Percentiles rank a stretch among this genome's conserved stretches.
phyloP scores from a whole-genome alignment of 2,113 vertebrate species.

The Notothenia rossii region DNA sequence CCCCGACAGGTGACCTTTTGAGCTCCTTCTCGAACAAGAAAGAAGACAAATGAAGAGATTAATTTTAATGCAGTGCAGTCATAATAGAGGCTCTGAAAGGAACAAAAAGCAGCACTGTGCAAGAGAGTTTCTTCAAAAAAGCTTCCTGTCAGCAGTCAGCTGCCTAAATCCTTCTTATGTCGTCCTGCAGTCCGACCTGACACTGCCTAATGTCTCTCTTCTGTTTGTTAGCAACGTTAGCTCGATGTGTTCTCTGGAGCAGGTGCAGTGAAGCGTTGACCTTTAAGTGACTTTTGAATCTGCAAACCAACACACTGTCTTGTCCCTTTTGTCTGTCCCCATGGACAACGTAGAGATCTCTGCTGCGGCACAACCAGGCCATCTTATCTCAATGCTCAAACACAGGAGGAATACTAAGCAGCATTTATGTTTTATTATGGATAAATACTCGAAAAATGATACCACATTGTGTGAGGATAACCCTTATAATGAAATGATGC shows the following conservation, averaged over 20 bases:
- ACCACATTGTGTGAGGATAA: background rate
- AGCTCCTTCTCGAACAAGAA: slow-evolving; percentile 12
- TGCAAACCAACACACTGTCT: slow-evolving; percentile 27
- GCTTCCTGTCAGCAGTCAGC: background rate
- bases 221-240: slow-evolving; percentile 18
- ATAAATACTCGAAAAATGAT: slow-evolving; percentile 8
- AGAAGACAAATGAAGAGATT: slow-evolving; percentile 32
- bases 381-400: slow-evolving; percentile 38
- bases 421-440: slow-evolving; percentile 12
- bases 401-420: slow-evolving; percentile 26
- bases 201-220: slow-evolving; percentile 11
- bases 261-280: slow-evolving; percentile 25
- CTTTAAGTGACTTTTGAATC: slow-evolving; percentile 49
- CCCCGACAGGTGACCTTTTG: slow-evolving; percentile 43
- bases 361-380: slow-evolving; percentile 4
- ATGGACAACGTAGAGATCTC: slow-evolving; percentile 11
- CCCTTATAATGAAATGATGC: background rate
- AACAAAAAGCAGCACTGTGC: slow-evolving; percentile 1
- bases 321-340: slow-evolving; percentile 17
- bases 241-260: slow-evolving; percentile 8
- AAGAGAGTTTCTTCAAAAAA: background rate
- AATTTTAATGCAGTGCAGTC: slow-evolving; percentile 1
- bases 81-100: slow-evolving; percentile 4
- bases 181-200: background rate
- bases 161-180: background rate